phyloP scores from a whole-genome alignment of 2,113 vertebrate species.

The Antigone vipio region DNA sequence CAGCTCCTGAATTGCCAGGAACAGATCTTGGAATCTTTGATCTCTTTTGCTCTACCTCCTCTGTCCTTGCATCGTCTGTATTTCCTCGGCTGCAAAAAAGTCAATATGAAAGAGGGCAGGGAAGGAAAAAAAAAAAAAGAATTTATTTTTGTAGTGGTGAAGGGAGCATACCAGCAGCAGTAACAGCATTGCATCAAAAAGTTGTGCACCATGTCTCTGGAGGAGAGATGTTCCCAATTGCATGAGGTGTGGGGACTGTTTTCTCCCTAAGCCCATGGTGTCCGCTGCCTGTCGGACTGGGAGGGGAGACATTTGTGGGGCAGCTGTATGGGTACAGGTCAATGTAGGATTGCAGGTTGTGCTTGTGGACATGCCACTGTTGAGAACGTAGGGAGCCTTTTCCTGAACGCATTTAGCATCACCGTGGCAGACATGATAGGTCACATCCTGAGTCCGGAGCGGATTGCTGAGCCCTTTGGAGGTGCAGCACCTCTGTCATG shows the following conservation, averaged over 20 bases:
- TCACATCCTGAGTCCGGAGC: not conserved
- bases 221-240: not conserved
- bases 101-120: not conserved
- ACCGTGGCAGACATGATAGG: rapidly evolving
- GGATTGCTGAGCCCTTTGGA: not conserved
- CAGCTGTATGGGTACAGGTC: not conserved
- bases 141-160: not conserved
- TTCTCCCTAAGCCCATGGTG: rapidly evolving
- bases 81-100: not conserved
- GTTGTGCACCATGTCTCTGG: rapidly evolving
- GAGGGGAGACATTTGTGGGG: not conserved
- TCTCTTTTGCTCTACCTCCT: not conserved
- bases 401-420: rapidly evolving
- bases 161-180: not conserved
- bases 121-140: not conserved
- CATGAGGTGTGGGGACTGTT: rapidly evolving
- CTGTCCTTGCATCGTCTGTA: not conserved
- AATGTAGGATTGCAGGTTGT: not conserved
- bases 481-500: not conserved
- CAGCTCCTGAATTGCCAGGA: not conserved
- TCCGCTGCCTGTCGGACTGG: not conserved
- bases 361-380: not conserved
- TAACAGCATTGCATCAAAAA: not conserved
- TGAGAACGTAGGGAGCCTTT: not conserved
- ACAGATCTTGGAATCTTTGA: not conserved